Percentiles rank a stretch among this genome's conserved stretches.
These are phyloP conservation scores for Thelaira solivaga DNA, from an alignment of 2,888 invertebrate species.

Conservation along the genomic window DNA sequence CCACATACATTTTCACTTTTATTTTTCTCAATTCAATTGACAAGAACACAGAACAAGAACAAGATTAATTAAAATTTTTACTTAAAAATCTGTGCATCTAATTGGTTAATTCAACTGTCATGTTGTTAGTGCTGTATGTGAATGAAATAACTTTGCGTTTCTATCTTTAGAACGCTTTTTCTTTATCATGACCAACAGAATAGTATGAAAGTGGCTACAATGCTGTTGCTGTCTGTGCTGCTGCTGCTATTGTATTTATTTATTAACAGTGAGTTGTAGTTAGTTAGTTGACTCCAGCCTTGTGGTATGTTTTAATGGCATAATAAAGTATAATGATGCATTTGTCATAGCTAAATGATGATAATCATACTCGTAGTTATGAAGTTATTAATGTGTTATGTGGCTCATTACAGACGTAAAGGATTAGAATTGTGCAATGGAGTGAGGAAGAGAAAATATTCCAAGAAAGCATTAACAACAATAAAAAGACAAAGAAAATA, in stretches of 20 bases:
- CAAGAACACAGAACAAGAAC: too few species aligned
- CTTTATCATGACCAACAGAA: too few species aligned
- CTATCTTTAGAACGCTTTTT: too few species aligned
- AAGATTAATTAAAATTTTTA: too few species aligned
- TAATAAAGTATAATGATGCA: constrained; percentile 37
- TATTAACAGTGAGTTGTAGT: too few species aligned
- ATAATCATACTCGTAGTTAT: neutral
- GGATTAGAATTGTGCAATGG: neutral
- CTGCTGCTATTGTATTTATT: neutral
- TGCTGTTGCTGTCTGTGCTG: neutral
- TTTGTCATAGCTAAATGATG: constrained; percentile 27
- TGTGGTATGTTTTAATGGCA: constrained; percentile 30
- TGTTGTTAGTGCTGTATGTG: too few species aligned
- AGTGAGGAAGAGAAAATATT: neutral
- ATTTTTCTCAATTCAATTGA: too few species aligned
- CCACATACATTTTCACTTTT: too few species aligned
- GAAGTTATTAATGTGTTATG: neutral
- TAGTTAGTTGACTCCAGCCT: constrained; percentile 31
- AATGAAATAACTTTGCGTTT: too few species aligned
- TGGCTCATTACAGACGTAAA: neutral
- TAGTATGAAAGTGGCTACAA: constrained; percentile 23
- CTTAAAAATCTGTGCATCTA: too few species aligned
- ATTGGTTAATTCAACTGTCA: too few species aligned
- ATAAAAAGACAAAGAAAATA: too few species aligned
- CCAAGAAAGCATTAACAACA: neutral